Conservation (phyloP, 1,140 invertebrate species). For the Euwallacea fornicatus region DNA sequence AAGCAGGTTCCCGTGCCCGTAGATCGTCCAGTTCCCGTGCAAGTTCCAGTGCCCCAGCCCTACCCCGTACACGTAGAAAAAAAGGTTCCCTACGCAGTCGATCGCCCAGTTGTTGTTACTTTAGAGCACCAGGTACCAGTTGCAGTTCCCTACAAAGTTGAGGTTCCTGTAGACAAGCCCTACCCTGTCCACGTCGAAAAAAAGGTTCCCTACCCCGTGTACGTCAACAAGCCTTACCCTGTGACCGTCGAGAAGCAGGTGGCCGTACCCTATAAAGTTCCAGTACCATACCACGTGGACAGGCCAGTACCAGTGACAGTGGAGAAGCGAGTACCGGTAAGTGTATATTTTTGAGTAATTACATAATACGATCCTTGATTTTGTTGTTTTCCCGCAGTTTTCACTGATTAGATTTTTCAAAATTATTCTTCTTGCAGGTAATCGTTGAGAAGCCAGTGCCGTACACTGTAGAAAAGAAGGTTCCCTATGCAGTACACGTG, state of each 20-base stretch:
- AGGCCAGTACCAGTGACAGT: constrained; percentile 38
- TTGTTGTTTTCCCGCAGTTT: too few species aligned
- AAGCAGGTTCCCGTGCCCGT: constrained; percentile 30
- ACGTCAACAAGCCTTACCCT: constrained; percentile 36
- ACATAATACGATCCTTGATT: too few species aligned
- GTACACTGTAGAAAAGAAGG: constrained; percentile 35
- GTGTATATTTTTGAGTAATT: too few species aligned
- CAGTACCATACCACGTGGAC: constrained; percentile 31
- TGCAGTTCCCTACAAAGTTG: constrained; percentile 38
- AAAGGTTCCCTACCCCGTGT: constrained; percentile 40
- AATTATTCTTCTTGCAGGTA: too few species aligned
- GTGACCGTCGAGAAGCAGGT: constrained; percentile 36
- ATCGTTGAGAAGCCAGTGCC: constrained; percentile 36
- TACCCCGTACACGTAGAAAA: constrained; percentile 41
- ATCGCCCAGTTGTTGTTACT: constrained; percentile 33
- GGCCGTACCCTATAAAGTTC: constrained; percentile 34
- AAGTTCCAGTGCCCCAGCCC: constrained; percentile 40
- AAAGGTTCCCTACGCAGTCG: constrained; percentile 35
- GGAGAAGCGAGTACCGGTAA: constrained; percentile 32
- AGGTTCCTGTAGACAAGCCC: constrained; percentile 39
- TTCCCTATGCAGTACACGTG: constrained; percentile 38
- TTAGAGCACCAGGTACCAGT: constrained; percentile 37
- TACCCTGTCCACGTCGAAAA: constrained; percentile 39
- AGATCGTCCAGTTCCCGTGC: constrained; percentile 36
- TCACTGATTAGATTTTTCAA: too few species aligned